Base-by-base conservation (phyloP, 2,888 invertebrate species). In the Elgonia sp. region DNA sequence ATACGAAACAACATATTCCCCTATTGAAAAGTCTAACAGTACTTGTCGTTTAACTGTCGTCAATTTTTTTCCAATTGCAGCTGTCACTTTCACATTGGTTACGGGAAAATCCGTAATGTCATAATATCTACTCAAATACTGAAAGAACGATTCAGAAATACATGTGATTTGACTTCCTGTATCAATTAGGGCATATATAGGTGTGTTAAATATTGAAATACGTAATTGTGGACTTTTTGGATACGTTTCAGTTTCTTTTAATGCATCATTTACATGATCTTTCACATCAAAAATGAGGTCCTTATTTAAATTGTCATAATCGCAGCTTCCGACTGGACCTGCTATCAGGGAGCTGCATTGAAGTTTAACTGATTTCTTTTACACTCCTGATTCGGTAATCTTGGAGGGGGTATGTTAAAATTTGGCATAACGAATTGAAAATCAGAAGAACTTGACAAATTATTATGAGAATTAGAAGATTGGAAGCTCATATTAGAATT, bases 41-140 rank as follows among this genome's bases (percentile, higher is more conserved):
- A 77, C 77, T 63, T 77, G 77, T 37, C 29, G 29, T 63, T 62
- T 77, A n/a, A 29, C 21, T 12, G 53, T 53, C 14, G 53, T 53
- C n/a, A 53, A n/a, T 53, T 53, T 53, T 53, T 53, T 53, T n/a
- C 77, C 77, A 6, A 77, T 42, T 7, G 77, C 77, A 14, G 77
- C 46, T 16, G 55, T 20, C 10, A 73, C 57, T 40, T 16, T 73
- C 4, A 73, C 6, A 57, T 73, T 73, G 0, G 55, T 42, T 9
- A 73, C 57, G 1, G 73, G 73, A 73, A 73, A 62, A 57, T 73
- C 57, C 14, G 39, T 21, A n/a, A 73, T 18, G 10, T 57, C 18
- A 73, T 20, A 73, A 39, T 73, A 73, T 37, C 57, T 73, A n/a
- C 6, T 4, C 21, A 73, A 37, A 57, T 73, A 73, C 57, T 73